Conservation (phyloP, 2,797 vertebrate species). For the Triplophysa yarkandensis region DNA sequence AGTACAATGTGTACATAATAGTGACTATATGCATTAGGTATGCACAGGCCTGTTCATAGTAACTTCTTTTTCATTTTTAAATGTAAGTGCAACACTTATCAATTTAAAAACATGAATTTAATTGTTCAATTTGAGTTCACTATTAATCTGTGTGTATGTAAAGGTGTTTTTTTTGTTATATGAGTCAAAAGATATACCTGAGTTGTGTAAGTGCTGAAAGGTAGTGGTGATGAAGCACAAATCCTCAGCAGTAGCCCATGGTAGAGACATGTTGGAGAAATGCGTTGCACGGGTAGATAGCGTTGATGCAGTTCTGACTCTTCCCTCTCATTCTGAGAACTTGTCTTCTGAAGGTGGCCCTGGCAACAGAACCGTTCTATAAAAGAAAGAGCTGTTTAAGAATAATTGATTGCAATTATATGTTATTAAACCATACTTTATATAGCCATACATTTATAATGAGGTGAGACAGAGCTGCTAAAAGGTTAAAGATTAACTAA, state of each 20-base stretch:
- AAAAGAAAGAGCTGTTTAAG: conserved; percentile 19
- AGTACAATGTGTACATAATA: too few species aligned
- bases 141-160: too few species aligned
- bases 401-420: not conserved
- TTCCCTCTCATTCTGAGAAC: conserved; percentile 49
- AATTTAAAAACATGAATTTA: too few species aligned
- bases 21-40: too few species aligned
- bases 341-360: conserved; percentile 50
- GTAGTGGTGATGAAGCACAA: conserved; percentile 85
- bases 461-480: not conserved
- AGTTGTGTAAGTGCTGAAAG: conserved; percentile 87
- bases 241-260: conserved; percentile 83
- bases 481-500: conserved; percentile 1
- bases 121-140: too few species aligned
- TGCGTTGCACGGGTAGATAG: conserved; percentile 30
- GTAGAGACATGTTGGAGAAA: conserved; percentile 59
- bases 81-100: too few species aligned
- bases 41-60: too few species aligned
- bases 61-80: too few species aligned
- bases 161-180: not conserved
- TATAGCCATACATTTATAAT: not conserved
- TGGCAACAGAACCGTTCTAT: conserved; percentile 38
- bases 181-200: conserved; percentile 74
- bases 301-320: conserved; percentile 49
- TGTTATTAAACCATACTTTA: not conserved